Evolutionary conservation across 2,113 vertebrate genomes (phyloP).

Genomic region (Acrocephalus arundinaceus): DNA sequence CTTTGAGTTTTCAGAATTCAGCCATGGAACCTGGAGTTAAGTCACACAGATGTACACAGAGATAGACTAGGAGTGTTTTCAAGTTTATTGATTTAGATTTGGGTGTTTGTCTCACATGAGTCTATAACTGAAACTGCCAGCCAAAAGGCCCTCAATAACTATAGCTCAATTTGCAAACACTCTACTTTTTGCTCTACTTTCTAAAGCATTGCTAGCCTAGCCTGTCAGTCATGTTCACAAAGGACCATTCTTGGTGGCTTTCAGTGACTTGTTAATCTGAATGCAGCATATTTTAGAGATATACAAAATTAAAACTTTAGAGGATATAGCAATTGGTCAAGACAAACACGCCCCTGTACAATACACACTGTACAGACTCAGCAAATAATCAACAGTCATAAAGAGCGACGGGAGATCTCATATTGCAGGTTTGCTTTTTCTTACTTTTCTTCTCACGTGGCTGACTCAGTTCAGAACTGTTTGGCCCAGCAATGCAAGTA

Average conservation of each 20-base stretch:
- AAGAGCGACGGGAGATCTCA: not conserved
- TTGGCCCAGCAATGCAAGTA: not conserved
- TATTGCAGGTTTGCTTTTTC: not conserved
- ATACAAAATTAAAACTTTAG: conserved; percentile 4
- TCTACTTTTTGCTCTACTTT: conserved; percentile 34
- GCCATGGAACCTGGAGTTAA: not conserved
- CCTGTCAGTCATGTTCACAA: conserved; percentile 5
- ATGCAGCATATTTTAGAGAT: not conserved
- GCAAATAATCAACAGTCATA: not conserved
- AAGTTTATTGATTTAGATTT: not conserved
- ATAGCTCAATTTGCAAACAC: conserved; percentile 23
- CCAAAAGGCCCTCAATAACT: conserved; percentile 23
- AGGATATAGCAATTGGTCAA: not conserved
- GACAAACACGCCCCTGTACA: not conserved
- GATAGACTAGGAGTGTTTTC: not conserved
- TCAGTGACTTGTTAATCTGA: not conserved
- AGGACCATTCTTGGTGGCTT: not conserved
- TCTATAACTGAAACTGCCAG: not conserved
- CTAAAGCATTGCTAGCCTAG: not conserved
- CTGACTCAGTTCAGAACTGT: not conserved
- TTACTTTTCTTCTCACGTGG: not conserved
- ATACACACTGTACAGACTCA: not conserved
- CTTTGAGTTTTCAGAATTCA: not conserved
- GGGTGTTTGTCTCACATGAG: not conserved
- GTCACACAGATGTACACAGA: not conserved